A percentile compares a stretch with the other conserved stretches of the same genome.
Conservation (phyloP, 2,888 invertebrate genomes). For the Pollenia angustigena region DNA sequence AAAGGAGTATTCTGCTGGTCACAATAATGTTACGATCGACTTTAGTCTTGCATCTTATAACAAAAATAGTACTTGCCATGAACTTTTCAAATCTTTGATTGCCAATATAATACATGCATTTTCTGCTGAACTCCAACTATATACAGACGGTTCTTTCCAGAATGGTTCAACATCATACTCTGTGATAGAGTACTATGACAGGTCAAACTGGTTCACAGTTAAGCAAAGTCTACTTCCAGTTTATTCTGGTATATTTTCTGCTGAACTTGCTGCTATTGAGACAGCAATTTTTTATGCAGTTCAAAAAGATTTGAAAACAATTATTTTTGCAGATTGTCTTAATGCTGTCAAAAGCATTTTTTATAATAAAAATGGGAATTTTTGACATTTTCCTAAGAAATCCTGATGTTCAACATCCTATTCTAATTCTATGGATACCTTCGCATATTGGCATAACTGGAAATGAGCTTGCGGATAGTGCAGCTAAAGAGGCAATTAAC, state of each 20-base stretch:
- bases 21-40: not conserved
- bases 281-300: conserved; percentile 11
- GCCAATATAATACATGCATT: no score
- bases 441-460: no score
- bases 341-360: not conserved
- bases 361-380: not conserved
- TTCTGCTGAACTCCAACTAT: no score
- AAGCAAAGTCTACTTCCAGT: not conserved
- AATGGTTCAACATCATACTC: no score
- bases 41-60: not conserved
- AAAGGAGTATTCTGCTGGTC: not conserved
- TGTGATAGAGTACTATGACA: not conserved
- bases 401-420: not conserved
- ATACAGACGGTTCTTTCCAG: no score
- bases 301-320: not conserved
- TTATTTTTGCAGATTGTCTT: conserved; percentile 24
- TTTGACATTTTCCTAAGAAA: no score
- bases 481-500: not conserved
- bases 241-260: conserved; percentile 15
- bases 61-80: not conserved
- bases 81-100: not conserved
- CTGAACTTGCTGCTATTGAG: conserved; percentile 24
- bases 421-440: no score
- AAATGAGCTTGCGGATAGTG: no score
- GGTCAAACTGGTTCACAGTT: no score